These are phyloP conservation scores for Anoura caudifer DNA, from an alignment of 2,113 vertebrate genomes.

Conservation along the genomic window DNA sequence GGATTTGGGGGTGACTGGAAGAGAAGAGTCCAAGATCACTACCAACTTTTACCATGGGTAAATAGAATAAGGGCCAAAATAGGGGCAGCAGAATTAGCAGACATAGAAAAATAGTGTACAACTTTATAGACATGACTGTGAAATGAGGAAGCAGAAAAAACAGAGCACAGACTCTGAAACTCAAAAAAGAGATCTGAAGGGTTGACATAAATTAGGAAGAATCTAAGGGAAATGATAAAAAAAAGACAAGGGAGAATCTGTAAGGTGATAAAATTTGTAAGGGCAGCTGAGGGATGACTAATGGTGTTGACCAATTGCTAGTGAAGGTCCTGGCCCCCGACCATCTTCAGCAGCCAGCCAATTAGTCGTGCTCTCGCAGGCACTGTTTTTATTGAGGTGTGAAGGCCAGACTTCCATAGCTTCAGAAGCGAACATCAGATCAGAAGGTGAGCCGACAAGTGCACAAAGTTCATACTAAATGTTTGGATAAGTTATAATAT, in stretches of 20 bases:
- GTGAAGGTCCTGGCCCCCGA: background rate
- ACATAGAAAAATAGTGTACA: too few species aligned
- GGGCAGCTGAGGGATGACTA: too few species aligned
- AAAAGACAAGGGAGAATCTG: background rate
- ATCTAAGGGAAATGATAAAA: background rate
- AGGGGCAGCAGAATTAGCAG: background rate
- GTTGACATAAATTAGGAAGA: background rate
- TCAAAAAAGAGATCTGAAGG: background rate
- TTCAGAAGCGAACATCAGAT: background rate
- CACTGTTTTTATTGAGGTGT: background rate
- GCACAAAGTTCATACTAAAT: background rate
- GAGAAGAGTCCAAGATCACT: background rate
- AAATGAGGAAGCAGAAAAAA: background rate
- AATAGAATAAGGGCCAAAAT: background rate
- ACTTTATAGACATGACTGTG: background rate
- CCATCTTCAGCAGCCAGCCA: background rate
- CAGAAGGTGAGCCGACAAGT: background rate
- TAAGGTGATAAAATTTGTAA: background rate
- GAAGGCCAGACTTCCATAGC: background rate
- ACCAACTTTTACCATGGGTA: background rate
- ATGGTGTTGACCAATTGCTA: background rate
- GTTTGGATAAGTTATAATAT: background rate
- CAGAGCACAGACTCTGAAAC: background rate
- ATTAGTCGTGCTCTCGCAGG: background rate
- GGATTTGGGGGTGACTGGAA: background rate